Conservation (phyloP, 2,888 invertebrate genomes). For the Yponomeuta cagnagella region DNA sequence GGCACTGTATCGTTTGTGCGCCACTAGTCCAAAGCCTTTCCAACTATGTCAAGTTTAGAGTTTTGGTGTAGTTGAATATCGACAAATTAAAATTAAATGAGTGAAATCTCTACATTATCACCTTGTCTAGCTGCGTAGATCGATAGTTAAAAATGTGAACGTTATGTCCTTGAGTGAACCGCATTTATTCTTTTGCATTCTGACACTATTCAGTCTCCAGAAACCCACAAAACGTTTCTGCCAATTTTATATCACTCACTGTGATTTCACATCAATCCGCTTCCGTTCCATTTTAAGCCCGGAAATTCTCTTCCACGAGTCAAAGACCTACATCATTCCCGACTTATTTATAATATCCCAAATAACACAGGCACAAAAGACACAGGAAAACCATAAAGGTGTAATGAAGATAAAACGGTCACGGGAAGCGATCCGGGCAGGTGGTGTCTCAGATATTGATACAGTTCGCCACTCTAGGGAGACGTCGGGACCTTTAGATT, state of each 20-base stretch:
- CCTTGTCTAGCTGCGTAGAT: too few species aligned
- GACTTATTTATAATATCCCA: background rate
- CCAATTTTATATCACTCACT: background rate
- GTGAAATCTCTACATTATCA: too few species aligned
- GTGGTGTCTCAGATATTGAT: constrained; percentile 43
- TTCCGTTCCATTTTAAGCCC: background rate
- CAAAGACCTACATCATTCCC: background rate
- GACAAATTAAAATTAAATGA: too few species aligned
- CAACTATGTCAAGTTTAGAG: too few species aligned
- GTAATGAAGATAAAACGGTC: constrained; percentile 58
- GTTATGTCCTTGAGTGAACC: too few species aligned
- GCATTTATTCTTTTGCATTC: too few species aligned
- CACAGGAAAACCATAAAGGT: constrained; percentile 15
- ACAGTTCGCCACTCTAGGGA: constrained; percentile 30
- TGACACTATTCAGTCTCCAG: too few species aligned
- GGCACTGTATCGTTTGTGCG: background rate
- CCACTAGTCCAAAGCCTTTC: too few species aligned
- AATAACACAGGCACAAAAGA: background rate
- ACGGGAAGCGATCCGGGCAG: constrained; percentile 45
- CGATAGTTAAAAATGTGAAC: too few species aligned
- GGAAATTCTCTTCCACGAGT: background rate
- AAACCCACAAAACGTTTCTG: too few species aligned
- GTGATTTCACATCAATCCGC: background rate
- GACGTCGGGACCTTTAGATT: constrained; percentile 1
- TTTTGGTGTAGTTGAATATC: too few species aligned